Percentiles rank a stretch among this genome's conserved stretches.
These are phyloP conservation scores for Rhyzopertha dominica DNA, from an alignment of 1,140 invertebrate species.

Conservation along the genomic window DNA sequence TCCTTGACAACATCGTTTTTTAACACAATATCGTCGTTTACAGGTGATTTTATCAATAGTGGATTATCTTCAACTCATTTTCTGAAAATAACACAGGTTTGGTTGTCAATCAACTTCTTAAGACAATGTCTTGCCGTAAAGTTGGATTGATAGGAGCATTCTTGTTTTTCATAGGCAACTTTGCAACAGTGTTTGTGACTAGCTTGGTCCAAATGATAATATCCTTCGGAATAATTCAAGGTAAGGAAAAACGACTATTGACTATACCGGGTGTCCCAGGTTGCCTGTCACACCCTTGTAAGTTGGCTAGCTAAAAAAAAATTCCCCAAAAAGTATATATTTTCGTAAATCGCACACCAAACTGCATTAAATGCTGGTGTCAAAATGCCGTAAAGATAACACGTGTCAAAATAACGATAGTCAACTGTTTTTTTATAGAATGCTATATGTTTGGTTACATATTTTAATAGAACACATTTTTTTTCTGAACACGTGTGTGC, in stretches of 20 bases:
- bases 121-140: constrained; percentile 48
- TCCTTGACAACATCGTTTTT: constrained; percentile 56
- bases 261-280: too few species aligned
- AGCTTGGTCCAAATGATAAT: constrained; percentile 49
- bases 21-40: constrained; percentile 55
- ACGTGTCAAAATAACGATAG: not conserved
- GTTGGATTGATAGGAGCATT: constrained; percentile 54
- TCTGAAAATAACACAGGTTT: constrained; percentile 44
- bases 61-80: constrained; percentile 46
- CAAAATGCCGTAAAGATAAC: not conserved
- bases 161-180: constrained; percentile 50
- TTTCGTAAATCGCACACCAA: not conserved
- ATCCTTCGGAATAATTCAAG: constrained; percentile 55
- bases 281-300: too few species aligned
- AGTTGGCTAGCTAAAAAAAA: not conserved
- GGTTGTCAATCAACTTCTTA: constrained; percentile 51
- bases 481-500: too few species aligned
- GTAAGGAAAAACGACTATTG: constrained; percentile 32
- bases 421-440: constrained; percentile 1
- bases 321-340: constrained; percentile 1
- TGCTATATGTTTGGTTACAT: too few species aligned
- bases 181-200: constrained; percentile 52
- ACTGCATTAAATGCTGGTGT: not conserved
- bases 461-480: not conserved
- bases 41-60: constrained; percentile 43